Base-by-base conservation (phyloP, 1,140 invertebrate species). In the Aphis gossypii region DNA sequence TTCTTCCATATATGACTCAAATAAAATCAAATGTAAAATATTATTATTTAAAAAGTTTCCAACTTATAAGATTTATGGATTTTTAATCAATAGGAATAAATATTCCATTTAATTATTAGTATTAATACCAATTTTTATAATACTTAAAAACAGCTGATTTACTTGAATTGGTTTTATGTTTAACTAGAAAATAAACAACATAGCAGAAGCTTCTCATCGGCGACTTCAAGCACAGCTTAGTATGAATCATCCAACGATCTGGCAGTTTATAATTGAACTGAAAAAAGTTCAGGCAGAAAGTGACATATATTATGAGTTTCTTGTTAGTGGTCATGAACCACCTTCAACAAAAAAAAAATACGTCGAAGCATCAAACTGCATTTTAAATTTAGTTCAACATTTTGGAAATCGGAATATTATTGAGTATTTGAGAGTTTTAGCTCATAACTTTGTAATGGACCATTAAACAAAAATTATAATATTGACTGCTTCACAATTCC, bases 211-310 rank as follows among this genome's bases (percentile, higher is more conserved):
- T 44, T 44, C 84, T 87, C 83, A 86, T 86, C 8, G 46, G 46
- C 41, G 84, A 48, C 46, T 87, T 9, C 84, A 46, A 87, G 84
- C 44, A n/a, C 84, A 87, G n/a, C 46, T 87, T 1, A 30, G 44
- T 30, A 87, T 87, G 84, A 87, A 44, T 30, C 41, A 87, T 87
- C 84, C 84, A 30, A 48, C 84, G 1, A 87, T 87, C 11, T 87
- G 84, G 84, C 41, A 87, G 46, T 87, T 87, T 87, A 87, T 87
- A 46, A 87, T 46, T 46, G 84, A 87, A 48, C 25, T 87, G 44
- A 87, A 87, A n/a, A 87, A 87, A 87, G 44, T 46, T 46, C 44
- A 87, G 84, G 30, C 84, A 44, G 44, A 87, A 46, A 44, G 84
- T 30, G 46, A 87, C 21, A 30, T 87, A 8, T 87, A 87, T 87